Evolutionary conservation across 2,797 vertebrate species (phyloP), one percentile per base, ranked within the genome.

Genomic region (Hybognathus amarus): DNA sequence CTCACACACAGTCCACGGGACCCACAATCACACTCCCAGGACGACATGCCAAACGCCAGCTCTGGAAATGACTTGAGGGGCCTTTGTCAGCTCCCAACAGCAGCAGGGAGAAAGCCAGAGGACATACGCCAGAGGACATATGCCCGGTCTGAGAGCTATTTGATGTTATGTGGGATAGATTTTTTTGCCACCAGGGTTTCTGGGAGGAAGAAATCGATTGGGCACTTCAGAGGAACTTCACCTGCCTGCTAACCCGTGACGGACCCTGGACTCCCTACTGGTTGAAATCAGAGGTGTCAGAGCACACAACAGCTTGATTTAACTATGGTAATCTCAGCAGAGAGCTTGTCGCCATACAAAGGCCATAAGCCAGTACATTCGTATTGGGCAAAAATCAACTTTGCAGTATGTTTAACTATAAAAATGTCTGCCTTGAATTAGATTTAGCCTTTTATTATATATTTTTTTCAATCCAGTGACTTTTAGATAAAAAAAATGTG

Each of bases 21-120:
- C 85, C 73, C 85, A 86, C 83, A 85, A 76, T 83, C 74, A 68
- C 82, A 77, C 80, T 85, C 54, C 50, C 54, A 78, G 83, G 36
- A 85, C 69, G 80, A 86, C 84, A 81, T 75, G 79, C 76, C 64
- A 88, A 63, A 77, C 56, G 50, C 80, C 45, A 20, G 18, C 75
- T 80, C 68, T 84, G 79, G 66, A 87, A 85, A 90, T 84, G 79
- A 82, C 85, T 88, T 86, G 78, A 83, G 87, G 85, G 85, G 86
- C 87, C 71, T 68, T 83, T 83, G 50, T 78, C 76, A 83, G 80
- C 74, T 87, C 86, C 85, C 86, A 85, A 75, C 85, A 88, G 77
- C 87, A 83, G 74, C 33, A 40, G 20, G 64, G 40, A 83, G 80
- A 82, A 67, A 86, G 67, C 61, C 80, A 83, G 80, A 82, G 82